Base-by-base conservation (phyloP, 2,113 vertebrate genomes). In the Scomber colias region DNA sequence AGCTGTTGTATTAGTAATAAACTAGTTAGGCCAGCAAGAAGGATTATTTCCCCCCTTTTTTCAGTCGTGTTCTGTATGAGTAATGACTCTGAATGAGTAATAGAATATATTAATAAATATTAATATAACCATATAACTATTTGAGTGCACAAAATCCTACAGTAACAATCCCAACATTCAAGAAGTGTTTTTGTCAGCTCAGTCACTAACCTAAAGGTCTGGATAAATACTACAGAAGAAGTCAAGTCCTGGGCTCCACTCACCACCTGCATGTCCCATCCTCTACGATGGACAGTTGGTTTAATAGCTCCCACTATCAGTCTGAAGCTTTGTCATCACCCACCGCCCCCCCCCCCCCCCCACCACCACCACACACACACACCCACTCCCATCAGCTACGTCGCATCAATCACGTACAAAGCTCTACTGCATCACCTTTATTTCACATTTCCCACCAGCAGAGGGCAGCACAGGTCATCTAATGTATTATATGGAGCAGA, bases 261-360 rank as follows among this genome's bases (percentile, higher is more conserved):
- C 55, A 46, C 16, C 24, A 27, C 11, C 19, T 5, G 45, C 54
- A 35, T 60, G 7, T 16, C 64, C 70, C 66, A 35, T 84, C 45
- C 85, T 77, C n/a, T 40, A 73, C 73, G 75, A 84, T 3, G 11
- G 61, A 77, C 30, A 31, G 51, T 71, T 49, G 56, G 0, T 70
- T 66, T 85, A 79, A 85, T 82, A 75, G 77, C 82, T 81, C 48
- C 65, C 64, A 19, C 15, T 35, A 64, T 66, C 71, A 51, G 15
- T 55, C 27, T n/a, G 50, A 45, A 62, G 71, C 70, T 79, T 61
- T 64, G 67, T 88, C 73, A 87, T 31, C 60, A 27, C 24, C 24
- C 24, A 27, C 24, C 24, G 1, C 24, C 24, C 24, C 24, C 24
- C 24, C 2, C 24, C 1, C 1, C 2, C 24, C 2, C 24, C 2